Percentiles rank a stretch among this genome's conserved stretches.
Evolutionary conservation across 2,113 vertebrate genomes (phyloP).

Genomic region (Vidua chalybeata): DNA sequence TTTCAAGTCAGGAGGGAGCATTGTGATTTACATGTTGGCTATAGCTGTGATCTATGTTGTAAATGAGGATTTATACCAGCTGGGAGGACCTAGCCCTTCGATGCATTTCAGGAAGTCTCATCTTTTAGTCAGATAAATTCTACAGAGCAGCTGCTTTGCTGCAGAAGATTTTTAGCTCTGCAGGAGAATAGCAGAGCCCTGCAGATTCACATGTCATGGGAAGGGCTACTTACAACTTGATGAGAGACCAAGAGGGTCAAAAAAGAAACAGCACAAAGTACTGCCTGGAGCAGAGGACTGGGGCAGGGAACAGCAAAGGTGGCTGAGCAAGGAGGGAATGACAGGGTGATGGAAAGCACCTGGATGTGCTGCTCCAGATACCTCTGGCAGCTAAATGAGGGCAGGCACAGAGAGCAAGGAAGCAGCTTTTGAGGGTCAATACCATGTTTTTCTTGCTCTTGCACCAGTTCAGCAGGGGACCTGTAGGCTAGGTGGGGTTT

Average conservation of each 20-base stretch:
- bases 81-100: background rate
- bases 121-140: slow-evolving; percentile 16
- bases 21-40: slow-evolving; percentile 56
- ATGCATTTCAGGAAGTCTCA: slow-evolving; percentile 2
- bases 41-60: slow-evolving; percentile 32
- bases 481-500: background rate
- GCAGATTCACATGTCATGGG: background rate
- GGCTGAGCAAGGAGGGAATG: background rate
- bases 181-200: background rate
- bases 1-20: slow-evolving; percentile 47
- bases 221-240: background rate
- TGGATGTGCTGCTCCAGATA: background rate
- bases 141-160: background rate
- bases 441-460: background rate
- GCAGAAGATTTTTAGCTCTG: background rate
- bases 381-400: background rate
- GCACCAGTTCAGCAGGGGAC: background rate
- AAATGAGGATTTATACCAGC: slow-evolving; percentile 48
- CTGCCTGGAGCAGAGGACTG: background rate
- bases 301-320: background rate
- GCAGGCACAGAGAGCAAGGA: background rate
- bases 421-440: background rate
- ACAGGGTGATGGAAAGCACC: background rate
- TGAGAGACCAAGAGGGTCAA: background rate
- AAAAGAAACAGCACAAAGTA: background rate